A percentile compares a stretch with the other conserved stretches of the same genome.
Conservation (phyloP, 2,113 vertebrate species). For the Myiagra hebetior region DNA sequence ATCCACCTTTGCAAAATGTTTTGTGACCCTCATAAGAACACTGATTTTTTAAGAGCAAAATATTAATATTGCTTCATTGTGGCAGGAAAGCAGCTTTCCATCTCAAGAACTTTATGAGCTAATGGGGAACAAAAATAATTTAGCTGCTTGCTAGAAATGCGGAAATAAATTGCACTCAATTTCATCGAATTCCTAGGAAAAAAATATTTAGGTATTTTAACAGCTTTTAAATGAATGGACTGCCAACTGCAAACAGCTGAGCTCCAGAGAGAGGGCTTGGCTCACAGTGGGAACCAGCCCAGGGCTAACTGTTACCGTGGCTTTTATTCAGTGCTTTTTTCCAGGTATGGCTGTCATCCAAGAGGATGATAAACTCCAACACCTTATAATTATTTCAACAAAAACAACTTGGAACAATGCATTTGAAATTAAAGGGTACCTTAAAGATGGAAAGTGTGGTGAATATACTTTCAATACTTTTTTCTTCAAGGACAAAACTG, state of each 20-base stretch:
- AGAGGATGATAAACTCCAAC: conserved; percentile 21
- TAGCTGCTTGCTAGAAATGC: not conserved
- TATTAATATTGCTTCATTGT: not conserved
- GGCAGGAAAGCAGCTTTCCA: not conserved
- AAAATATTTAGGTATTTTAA: not conserved
- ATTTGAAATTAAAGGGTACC: conserved; percentile 6
- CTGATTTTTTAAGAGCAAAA: not conserved
- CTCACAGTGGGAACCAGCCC: not conserved
- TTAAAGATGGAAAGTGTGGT: not conserved
- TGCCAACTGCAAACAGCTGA: conserved; percentile 26
- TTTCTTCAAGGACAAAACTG: not conserved
- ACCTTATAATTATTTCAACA: conserved; percentile 35
- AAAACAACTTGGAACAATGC: not conserved
- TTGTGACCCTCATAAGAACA: not conserved
- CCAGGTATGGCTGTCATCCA: conserved; percentile 24
- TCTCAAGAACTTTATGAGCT: not conserved
- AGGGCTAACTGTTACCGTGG: not conserved
- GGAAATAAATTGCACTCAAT: not conserved
- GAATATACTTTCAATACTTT: not conserved
- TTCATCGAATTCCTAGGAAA: not conserved
- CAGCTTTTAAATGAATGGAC: conserved; percentile 23
- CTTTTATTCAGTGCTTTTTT: not conserved
- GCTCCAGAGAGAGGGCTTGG: not conserved
- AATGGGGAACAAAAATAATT: not conserved
- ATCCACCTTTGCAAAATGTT: not conserved